phyloP scores from a whole-genome alignment of 2,888 invertebrate genomes.

The Ormia ochracea region DNA sequence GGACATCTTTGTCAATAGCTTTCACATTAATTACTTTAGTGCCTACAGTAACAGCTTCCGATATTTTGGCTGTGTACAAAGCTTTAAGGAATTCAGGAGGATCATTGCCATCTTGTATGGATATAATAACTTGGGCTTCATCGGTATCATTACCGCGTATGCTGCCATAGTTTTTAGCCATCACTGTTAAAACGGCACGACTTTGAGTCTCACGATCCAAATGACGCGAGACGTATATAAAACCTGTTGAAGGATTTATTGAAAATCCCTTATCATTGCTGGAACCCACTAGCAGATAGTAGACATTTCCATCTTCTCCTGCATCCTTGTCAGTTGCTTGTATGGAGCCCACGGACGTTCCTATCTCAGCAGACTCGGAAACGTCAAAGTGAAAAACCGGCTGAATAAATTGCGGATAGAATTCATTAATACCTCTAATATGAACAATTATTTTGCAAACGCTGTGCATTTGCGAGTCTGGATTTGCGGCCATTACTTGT shows the following conservation, averaged over 20 bases:
- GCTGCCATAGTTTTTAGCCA: conserved; percentile 96
- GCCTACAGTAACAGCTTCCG: conserved; percentile 87
- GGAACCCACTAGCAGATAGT: conserved; percentile 93
- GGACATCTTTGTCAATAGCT: conserved; percentile 93
- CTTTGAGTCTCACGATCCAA: conserved; percentile 92
- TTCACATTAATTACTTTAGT: conserved; percentile 86
- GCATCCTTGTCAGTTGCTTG: conserved; percentile 93
- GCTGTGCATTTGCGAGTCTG: conserved; percentile 88
- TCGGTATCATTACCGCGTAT: conserved; percentile 96
- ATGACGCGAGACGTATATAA: conserved; percentile 88
- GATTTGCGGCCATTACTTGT: conserved; percentile 90
- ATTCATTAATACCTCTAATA: conserved; percentile 92
- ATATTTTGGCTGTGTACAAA: conserved; percentile 86
- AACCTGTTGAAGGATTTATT: conserved; percentile 89
- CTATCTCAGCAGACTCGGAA: conserved; percentile 92
- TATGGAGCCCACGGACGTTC: conserved; percentile 89
- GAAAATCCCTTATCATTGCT: conserved; percentile 94
- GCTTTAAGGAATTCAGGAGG: conserved; percentile 93
- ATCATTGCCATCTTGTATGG: conserved; percentile 97
- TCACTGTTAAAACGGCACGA: conserved; percentile 90
- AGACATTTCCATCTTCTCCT: conserved; percentile 91
- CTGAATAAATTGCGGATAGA: conserved; percentile 90
- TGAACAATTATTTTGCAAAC: conserved; percentile 84
- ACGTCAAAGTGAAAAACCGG: conserved; percentile 95
- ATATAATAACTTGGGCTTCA: conserved; percentile 94